Base-by-base conservation (phyloP, 2,113 vertebrate genomes). In the Odontophorus gujanensis region DNA sequence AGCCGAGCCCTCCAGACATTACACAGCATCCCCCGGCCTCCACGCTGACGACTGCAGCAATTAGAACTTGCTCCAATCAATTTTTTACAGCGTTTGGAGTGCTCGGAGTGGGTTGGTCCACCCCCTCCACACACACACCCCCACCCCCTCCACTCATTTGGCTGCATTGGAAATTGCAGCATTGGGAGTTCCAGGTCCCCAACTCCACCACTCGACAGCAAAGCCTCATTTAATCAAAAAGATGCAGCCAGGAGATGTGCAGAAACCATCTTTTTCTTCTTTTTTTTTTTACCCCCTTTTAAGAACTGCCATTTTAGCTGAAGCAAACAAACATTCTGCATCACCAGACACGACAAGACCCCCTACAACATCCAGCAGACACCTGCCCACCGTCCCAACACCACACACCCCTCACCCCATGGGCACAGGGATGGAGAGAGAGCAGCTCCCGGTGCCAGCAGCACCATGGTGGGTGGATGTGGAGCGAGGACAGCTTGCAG, bases 221-320 rank as follows among this genome's bases (percentile, higher is more conserved):
- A 85, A 94, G 93, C 55, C 90, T 91, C 90, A 85, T 91, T 93
- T 81, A 87, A 95, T 94, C 90, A 68, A 57, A 61, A 94, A 90
- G 92, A 95, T 93, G 94, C 82, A 0, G 82, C 0, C 67, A 65
- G 71, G 93, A 76, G 85, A 94, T 95, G 85, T 95, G 82, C 87
- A 87, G 85, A 87, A 87, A 72, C 90, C 82, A 15, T 66, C 7
- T 30, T 28, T 28, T 58, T 9, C 34, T 20, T 71, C 55, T 43
- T 45, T n/a, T 85, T 69, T 66, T 72, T 25, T 50, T 24, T 50
- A n/a, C n/a, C 21, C n/a, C 40, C 3, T 28, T 8, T 82, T 69
- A 73, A 94, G 89, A 94, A 93, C 95, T 95, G 94, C 94, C 92
- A 95, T 96, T 95, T 95, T 96, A 93, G 85, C 92, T 92, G 88